phyloP scores from a whole-genome alignment of 2,113 vertebrate genomes.

The Rhabdomys dilectus region DNA sequence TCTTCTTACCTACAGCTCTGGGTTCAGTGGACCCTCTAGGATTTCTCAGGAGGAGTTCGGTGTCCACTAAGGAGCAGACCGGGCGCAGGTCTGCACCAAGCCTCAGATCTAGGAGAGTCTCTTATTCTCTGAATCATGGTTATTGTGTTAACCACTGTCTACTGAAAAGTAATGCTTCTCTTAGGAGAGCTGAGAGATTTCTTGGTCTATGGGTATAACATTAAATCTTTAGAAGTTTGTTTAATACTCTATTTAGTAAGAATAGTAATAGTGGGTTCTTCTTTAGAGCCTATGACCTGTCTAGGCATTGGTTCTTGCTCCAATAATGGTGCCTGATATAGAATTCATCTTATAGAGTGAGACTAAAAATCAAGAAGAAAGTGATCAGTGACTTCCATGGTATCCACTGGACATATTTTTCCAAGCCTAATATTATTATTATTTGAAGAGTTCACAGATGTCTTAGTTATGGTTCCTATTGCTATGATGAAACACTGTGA shows the following conservation, averaged over 20 bases:
- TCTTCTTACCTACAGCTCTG: too few species aligned
- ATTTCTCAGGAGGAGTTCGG: too few species aligned
- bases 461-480: background rate
- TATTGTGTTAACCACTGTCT: background rate
- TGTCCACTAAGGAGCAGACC: too few species aligned
- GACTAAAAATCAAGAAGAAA: background rate
- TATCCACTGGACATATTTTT: background rate
- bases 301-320: background rate
- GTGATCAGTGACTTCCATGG: background rate
- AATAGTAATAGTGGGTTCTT: background rate
- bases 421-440: background rate
- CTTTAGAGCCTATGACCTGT: background rate
- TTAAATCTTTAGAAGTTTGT: background rate
- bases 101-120: too few species aligned
- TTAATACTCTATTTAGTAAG: background rate
- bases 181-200: background rate
- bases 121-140: background rate
- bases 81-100: too few species aligned
- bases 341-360: background rate
- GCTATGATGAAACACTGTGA: background rate
- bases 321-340: background rate
- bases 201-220: background rate
- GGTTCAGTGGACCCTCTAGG: too few species aligned
- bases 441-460: background rate
- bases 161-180: background rate